Evolutionary conservation across 2,113 vertebrate species (phyloP), one percentile per base, ranked within the genome.

Genomic region (Notothenia coriiceps): DNA sequence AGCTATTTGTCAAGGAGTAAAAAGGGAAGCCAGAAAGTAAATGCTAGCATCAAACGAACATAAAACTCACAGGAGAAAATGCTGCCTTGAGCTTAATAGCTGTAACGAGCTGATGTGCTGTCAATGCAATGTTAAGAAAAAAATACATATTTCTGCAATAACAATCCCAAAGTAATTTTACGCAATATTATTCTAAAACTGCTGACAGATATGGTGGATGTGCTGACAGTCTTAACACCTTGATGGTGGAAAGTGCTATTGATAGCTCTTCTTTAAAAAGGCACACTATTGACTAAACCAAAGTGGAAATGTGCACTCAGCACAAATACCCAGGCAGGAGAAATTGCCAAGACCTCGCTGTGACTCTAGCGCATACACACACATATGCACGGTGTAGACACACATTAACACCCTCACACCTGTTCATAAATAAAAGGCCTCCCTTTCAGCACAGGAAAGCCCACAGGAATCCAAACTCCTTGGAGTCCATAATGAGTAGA

Each of bases 301-400:
- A 77, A 62, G 85, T 82, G 93, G 90, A 94, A 94, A 92, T 64
- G 83, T 87, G 57, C 29, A 88, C 87, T 94, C 93, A 91, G 94
- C 94, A 92, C 50, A 95, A 92, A 89, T 80, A 46, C 80, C 67
- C 71, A 83, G 29, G 77, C 68, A 71, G 70, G 86, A 88, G 78
- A 87, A 90, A 91, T 84, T 84, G 79, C 74, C 57, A 47, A 74
- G 83, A 87, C 80, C 88, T 85, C 74, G 10, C 12, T 14, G 81
- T 72, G 74, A 78, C 80, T 74, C 74, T 20, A 51, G 50, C 50
- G 8, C 73, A 11, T 56, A 59, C 51, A 51, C 47, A 52, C 69
- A 47, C 33, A 50, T 10, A 61, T 25, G 54, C 52, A 35, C 9
- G 25, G 15, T 18, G 10, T 47, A 18, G 2, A 54, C 14, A 46